A percentile compares a stretch with the other conserved stretches of the same genome.
Conservation (phyloP, 1,140 invertebrate genomes). For the Lepidurus apus region DNA sequence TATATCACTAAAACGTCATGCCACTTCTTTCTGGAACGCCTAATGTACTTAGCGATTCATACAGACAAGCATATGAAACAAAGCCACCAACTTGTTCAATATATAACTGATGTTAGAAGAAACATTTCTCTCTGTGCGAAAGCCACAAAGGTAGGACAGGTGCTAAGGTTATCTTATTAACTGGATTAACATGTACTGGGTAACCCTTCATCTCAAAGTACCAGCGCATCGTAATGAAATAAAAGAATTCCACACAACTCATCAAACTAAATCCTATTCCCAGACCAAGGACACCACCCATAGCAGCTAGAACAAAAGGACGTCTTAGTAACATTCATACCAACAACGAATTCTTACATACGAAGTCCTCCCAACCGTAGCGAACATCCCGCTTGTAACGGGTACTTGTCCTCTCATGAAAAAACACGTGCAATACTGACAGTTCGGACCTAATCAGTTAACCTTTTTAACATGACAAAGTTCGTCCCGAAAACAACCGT, state of each 20-base stretch:
- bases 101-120: background rate
- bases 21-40: no score
- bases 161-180: background rate
- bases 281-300: slow-evolving; percentile 53
- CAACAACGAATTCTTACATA: slow-evolving; percentile 28
- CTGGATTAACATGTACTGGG: background rate
- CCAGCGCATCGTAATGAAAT: slow-evolving; percentile 45
- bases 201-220: slow-evolving; percentile 7
- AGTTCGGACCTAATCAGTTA: slow-evolving; percentile 26
- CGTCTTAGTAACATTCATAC: background rate
- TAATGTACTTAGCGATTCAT: no score
- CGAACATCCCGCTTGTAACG: slow-evolving; percentile 33
- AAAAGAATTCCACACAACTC: slow-evolving; percentile 54
- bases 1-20: no score
- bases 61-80: no score
- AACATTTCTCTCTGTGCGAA: background rate
- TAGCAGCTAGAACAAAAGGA: slow-evolving; percentile 48
- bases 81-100: no score
- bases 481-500: background rate
- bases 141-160: background rate
- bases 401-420: slow-evolving; percentile 26
- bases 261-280: slow-evolving; percentile 55
- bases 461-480: background rate
- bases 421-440: slow-evolving; percentile 34
- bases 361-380: slow-evolving; percentile 35